These are phyloP conservation scores for Lampris incognitus DNA, from an alignment of 2,113 vertebrate genomes.

Conservation along the genomic window DNA sequence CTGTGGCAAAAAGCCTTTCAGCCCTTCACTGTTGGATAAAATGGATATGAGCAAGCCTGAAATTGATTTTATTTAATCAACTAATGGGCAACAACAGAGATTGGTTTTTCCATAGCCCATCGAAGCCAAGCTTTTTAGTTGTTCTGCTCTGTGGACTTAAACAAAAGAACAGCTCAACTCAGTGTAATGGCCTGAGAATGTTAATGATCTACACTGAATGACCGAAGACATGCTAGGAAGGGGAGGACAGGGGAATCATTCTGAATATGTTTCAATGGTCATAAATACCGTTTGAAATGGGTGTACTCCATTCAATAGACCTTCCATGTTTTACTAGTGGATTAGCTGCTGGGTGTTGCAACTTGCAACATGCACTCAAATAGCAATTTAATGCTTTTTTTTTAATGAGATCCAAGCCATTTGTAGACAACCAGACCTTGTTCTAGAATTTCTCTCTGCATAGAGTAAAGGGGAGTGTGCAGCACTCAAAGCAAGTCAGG, in stretches of 20 bases:
- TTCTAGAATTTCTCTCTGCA: conserved; percentile 35
- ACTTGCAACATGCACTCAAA: conserved; percentile 47
- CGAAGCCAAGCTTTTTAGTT: background rate
- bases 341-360: conserved; percentile 23
- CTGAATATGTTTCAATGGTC: background rate
- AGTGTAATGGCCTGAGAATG: conserved; percentile 68
- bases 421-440: conserved; percentile 12
- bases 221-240: conserved; percentile 64
- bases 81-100: conserved; percentile 15
- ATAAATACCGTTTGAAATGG: conserved; percentile 11
- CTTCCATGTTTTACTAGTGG: conserved; percentile 5
- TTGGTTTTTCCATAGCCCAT: conserved; percentile 9
- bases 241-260: background rate
- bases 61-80: conserved; percentile 32
- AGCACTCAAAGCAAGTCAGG: conserved; percentile 36
- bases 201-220: conserved; percentile 77
- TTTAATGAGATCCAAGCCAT: background rate
- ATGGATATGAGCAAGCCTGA: background rate
- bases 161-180: conserved; percentile 61
- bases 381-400: conserved; percentile 12
- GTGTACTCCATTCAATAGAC: conserved; percentile 16
- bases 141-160: conserved; percentile 23
- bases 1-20: background rate
- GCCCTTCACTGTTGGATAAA: background rate
- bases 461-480: conserved; percentile 15